Conservation (phyloP, 2,113 vertebrate genomes). For the Gallinago media region DNA sequence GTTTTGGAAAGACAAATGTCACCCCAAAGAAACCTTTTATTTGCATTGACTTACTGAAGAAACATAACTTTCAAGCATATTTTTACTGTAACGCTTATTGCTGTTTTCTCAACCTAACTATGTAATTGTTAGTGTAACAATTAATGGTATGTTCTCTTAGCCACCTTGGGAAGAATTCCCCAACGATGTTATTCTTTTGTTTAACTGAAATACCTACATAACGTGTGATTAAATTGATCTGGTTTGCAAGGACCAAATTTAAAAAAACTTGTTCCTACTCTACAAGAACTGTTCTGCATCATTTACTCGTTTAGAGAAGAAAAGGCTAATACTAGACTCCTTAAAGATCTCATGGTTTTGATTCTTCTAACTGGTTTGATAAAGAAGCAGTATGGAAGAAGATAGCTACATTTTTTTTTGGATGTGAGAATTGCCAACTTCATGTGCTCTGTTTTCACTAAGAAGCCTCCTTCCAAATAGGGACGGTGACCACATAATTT, state of each 20-base stretch:
- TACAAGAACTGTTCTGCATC: background rate
- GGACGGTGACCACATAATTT: background rate
- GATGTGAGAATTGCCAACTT: background rate
- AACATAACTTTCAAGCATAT: background rate
- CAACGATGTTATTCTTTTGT: background rate
- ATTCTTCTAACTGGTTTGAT: background rate
- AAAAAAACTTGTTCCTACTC: background rate
- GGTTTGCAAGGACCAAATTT: background rate
- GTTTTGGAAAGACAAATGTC: background rate
- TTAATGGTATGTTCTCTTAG: background rate
- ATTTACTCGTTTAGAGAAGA: background rate
- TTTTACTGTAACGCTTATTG: background rate
- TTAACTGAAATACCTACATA: background rate
- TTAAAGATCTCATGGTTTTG: background rate
- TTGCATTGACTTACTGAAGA: background rate
- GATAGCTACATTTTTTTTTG: background rate
- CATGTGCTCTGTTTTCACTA: background rate
- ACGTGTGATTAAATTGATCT: background rate
- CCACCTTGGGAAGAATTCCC: background rate
- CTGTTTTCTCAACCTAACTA: background rate
- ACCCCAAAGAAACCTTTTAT: background rate
- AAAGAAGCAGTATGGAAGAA: background rate
- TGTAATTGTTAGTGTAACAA: background rate
- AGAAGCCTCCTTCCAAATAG: background rate
- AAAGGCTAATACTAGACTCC: background rate